These are phyloP conservation scores for Lypha dubia DNA, from an alignment of 2,888 invertebrate species.

Conservation along the genomic window DNA sequence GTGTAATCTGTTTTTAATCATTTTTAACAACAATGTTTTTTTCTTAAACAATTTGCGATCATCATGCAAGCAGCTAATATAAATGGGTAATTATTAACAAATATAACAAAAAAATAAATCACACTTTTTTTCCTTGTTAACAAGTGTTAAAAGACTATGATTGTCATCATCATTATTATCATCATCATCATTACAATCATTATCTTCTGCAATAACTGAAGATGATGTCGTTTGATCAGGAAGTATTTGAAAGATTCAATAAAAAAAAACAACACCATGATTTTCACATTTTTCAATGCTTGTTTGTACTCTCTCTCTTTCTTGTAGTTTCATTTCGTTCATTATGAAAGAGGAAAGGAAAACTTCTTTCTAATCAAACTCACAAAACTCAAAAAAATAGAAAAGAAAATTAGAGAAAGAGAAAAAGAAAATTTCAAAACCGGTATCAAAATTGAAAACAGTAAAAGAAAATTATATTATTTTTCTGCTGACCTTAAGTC, in stretches of 20 bases:
- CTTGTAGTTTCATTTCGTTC: slow-evolving; percentile 17
- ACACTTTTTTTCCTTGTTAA: slow-evolving; percentile 61
- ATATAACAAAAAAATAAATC: not conserved
- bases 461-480: slow-evolving; percentile 37
- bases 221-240: slow-evolving; percentile 62
- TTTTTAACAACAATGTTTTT: slow-evolving; percentile 17
- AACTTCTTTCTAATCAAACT: slow-evolving; percentile 40
- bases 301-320: not conserved
- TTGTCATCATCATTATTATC: slow-evolving; percentile 10
- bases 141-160: slow-evolving; percentile 62
- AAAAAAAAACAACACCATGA: slow-evolving; percentile 67
- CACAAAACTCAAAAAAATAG: too few species aligned
- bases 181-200: not conserved
- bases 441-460: slow-evolving; percentile 37
- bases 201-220: slow-evolving; percentile 19
- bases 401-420: not conserved
- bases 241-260: slow-evolving; percentile 61
- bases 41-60: slow-evolving; percentile 1
- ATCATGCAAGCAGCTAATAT: slow-evolving; percentile 9
- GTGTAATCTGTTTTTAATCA: slow-evolving; percentile 41
- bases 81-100: slow-evolving; percentile 49
- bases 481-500: slow-evolving; percentile 67
- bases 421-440: slow-evolving; percentile 54
- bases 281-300: slow-evolving; percentile 33
- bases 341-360: slow-evolving; percentile 16